phyloP scores from a whole-genome alignment of 2,113 vertebrate genomes.

The Carassius auratus region DNA sequence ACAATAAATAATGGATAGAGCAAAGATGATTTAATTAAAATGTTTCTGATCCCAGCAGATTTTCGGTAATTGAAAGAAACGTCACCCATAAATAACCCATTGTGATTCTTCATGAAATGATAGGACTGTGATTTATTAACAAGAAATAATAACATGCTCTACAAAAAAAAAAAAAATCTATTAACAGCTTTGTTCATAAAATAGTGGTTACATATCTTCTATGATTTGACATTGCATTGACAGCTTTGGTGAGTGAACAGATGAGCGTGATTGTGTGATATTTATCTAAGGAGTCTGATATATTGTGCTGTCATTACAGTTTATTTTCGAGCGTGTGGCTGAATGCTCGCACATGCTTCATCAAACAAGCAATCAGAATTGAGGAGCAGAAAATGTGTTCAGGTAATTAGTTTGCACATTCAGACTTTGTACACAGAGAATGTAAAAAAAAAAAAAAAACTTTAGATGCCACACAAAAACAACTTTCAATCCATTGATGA shows the following conservation, averaged over 20 bases:
- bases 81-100: too few species aligned
- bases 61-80: too few species aligned
- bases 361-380: constrained; percentile 43
- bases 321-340: constrained; percentile 32
- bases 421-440: constrained; percentile 31
- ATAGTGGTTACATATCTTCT: neutral
- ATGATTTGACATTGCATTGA: neutral
- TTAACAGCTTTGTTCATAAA: neutral
- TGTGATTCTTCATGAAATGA: neutral
- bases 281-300: constrained; percentile 5
- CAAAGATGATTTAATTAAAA: neutral
- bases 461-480: constrained; percentile 37
- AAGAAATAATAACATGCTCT: neutral
- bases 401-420: neutral
- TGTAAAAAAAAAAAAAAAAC: constrained; percentile 12
- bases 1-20: neutral
- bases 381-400: constrained; percentile 25
- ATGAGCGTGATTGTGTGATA: neutral
- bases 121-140: neutral
- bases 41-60: neutral
- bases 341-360: constrained; percentile 27
- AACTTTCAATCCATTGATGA: constrained; percentile 22
- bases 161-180: neutral
- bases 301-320: neutral
- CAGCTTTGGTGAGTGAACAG: neutral